These are phyloP conservation scores for Pipistrellus pygmaeus DNA, from an alignment of 2,797 vertebrate genomes.

Conservation along the genomic window DNA sequence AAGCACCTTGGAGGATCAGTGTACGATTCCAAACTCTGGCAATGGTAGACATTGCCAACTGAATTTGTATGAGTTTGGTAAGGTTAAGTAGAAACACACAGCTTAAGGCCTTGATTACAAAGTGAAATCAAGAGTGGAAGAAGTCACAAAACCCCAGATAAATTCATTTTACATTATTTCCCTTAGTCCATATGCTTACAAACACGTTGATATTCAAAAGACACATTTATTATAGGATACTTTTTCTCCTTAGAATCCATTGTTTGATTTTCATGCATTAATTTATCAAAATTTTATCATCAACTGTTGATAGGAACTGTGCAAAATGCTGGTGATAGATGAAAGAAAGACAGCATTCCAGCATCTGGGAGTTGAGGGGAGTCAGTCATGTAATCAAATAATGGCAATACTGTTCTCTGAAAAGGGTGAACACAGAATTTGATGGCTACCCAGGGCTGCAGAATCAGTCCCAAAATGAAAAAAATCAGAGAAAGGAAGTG, in stretches of 20 bases:
- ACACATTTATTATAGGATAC: neutral
- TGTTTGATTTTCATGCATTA: neutral
- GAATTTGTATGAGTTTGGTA: slow-evolving; percentile 56
- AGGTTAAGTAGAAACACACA: slow-evolving; percentile 69
- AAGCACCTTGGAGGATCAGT: slow-evolving; percentile 55
- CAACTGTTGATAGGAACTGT: neutral
- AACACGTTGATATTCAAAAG: neutral
- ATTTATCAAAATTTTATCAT: slow-evolving; percentile 2
- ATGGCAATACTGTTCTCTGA: neutral
- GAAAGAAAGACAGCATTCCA: slow-evolving; percentile 25
- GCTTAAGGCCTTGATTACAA: slow-evolving; percentile 22
- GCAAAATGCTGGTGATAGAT: neutral
- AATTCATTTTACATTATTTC: neutral
- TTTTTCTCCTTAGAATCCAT: neutral
- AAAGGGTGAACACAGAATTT: neutral
- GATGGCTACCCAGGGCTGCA: neutral
- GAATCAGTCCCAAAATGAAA: neutral
- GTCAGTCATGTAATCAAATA: neutral
- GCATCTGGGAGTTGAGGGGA: neutral
- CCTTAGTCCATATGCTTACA: neutral
- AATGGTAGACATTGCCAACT: slow-evolving; percentile 34
- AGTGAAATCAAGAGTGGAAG: slow-evolving; percentile 47
- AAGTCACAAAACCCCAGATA: slow-evolving; percentile 24
- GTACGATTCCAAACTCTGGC: slow-evolving; percentile 38
- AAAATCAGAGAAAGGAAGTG: neutral